Evolutionary conservation across 1,140 invertebrate genomes (phyloP), one percentile per base, ranked within the genome.

Genomic region (Dendroctonus ponderosae): DNA sequence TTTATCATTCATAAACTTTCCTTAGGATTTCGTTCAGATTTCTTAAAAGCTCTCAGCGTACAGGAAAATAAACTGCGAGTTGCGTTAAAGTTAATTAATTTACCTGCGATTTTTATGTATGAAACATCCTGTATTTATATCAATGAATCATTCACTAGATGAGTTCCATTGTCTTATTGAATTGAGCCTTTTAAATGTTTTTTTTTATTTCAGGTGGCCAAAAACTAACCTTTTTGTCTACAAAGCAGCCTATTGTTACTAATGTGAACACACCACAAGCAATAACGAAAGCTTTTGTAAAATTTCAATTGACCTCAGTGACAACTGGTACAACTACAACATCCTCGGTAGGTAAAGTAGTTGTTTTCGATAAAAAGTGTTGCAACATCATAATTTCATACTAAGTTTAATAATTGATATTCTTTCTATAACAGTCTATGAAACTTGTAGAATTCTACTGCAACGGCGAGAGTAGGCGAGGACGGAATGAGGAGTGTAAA

Each of bases 141-240:
- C 26, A 3, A 26, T 26, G 26, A 26, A 26, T 26, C 26, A 26
- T 26, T 26, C 26, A 26, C 26, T 26, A 26, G 26, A 26, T 26
- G 26, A 26, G 3, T 26, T 2, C 26, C 26, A 26, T 26, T 26
- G 1, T 3, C 26, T 26, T 26, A 26, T 26, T 26, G 26, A 26
- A 26, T n/a, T n/a, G 26, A 26, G 26, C 1, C 26, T 26, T 26
- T 26, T 26, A 1, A 26, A 26, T 26, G 26, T 26, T 26, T 26
- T 26, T 26, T 26, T 26, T 69, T 71, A 52, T 70, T 66, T 62
- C 52, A 72, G 70, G 70, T 42, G 82, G 83, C 39, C 83, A 83
- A 71, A 79, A 84, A 53, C 70, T 85, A n/a, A 83, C 83, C 0
- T 81, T 86, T 59, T 70, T 85, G 42, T 80, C 83, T 0, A 39